Conservation (phyloP, 2,888 invertebrate genomes). For the Drosophila borborema region DNA sequence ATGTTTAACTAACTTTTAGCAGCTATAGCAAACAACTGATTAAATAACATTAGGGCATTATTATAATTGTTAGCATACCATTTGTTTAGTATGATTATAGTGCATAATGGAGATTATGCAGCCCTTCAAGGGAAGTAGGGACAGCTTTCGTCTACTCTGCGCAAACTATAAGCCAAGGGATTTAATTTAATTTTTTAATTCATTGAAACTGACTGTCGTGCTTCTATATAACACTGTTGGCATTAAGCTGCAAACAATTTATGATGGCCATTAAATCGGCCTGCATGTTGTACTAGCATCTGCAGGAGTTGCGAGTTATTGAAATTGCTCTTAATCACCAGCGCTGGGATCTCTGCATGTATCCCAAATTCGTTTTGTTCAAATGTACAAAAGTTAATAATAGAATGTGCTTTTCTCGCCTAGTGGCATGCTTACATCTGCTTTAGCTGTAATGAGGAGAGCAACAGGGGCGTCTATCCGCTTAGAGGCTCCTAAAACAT, state of each 20-base stretch:
- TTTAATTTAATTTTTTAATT: neutral
- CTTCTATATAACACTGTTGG: neutral
- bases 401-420: slow-evolving; percentile 51
- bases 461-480: slow-evolving; percentile 46
- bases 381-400: slow-evolving; percentile 71
- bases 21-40: neutral
- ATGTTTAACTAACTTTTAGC: neutral
- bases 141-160: neutral
- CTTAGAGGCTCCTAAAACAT: slow-evolving; percentile 37
- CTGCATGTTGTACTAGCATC: slow-evolving; percentile 34
- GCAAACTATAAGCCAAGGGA: neutral
- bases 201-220: neutral
- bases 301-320: slow-evolving; percentile 24
- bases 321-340: slow-evolving; percentile 53
- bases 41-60: neutral
- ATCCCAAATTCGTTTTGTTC: slow-evolving; percentile 10
- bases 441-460: slow-evolving; percentile 39
- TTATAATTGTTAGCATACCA: neutral
- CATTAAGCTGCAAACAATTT: slow-evolving; percentile 28
- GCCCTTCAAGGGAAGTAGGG: neutral
- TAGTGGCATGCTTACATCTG: slow-evolving; percentile 66
- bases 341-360: neutral
- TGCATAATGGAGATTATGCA: neutral
- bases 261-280: slow-evolving; percentile 30
- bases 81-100: neutral